These are phyloP conservation scores for Muscicapa comitata DNA, from an alignment of 2,797 vertebrate genomes.

Conservation along the genomic window DNA sequence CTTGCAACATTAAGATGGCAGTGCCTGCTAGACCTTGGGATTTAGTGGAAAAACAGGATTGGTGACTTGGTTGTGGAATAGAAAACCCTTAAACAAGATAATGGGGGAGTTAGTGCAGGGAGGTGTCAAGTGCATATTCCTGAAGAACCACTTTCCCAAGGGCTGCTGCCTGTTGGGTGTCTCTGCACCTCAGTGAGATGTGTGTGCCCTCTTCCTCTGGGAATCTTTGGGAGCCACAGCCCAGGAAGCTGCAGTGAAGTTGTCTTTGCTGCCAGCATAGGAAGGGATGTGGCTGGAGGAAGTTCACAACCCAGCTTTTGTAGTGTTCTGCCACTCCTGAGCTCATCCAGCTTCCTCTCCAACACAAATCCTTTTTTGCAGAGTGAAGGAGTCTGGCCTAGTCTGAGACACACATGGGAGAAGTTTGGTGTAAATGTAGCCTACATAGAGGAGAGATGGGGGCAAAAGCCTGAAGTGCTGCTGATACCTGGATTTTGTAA, in stretches of 20 bases:
- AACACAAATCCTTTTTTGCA: neutral
- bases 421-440: neutral
- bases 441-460: neutral
- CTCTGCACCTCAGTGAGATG: neutral
- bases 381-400: neutral
- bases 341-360: neutral
- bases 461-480: neutral
- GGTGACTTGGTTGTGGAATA: neutral
- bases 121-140: neutral
- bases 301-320: neutral
- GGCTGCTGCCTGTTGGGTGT: neutral
- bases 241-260: neutral
- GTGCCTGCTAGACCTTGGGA: neutral
- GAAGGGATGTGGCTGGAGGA: neutral
- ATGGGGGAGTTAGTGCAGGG: neutral
- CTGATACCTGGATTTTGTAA: neutral
- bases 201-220: neutral
- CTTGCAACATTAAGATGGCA: neutral
- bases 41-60: neutral
- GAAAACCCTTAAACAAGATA: neutral
- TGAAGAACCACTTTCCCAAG: neutral
- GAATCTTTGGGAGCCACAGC: neutral
- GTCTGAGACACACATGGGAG: neutral
- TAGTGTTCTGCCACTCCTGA: neutral
- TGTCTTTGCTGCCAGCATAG: neutral